Conservation (phyloP, 2,113 vertebrate genomes). For the Lycaon pictus region DNA sequence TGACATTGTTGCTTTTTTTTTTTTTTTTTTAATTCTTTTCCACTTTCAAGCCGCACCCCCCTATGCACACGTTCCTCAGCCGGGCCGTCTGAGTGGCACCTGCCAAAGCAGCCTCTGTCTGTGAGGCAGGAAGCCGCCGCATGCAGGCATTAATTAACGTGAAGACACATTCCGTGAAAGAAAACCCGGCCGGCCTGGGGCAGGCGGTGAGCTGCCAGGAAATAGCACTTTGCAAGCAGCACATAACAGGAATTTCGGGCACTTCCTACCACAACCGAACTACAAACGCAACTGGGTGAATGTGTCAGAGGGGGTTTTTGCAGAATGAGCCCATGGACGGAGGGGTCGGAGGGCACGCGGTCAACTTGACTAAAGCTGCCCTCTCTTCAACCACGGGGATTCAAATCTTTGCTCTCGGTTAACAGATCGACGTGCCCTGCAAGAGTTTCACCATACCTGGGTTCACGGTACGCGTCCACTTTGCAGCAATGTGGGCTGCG, state of each 20-base stretch:
- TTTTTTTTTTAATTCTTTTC: not conserved
- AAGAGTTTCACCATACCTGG: fast-evolving
- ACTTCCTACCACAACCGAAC: fast-evolving
- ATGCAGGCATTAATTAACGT: fast-evolving
- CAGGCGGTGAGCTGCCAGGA: not conserved
- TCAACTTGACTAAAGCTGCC: fast-evolving
- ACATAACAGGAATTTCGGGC: not conserved
- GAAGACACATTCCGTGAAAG: too few species aligned
- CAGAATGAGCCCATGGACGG: not conserved
- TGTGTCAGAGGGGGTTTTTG: fast-evolving
- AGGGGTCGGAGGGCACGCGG: fast-evolving
- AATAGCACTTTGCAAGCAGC: fast-evolving
- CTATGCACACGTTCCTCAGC: fast-evolving
- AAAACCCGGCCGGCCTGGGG: not conserved
- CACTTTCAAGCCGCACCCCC: not conserved
- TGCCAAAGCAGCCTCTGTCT: fast-evolving
- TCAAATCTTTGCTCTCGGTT: not conserved
- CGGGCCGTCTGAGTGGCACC: fast-evolving
- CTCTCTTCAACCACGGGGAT: fast-evolving
- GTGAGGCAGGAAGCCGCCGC: not conserved
- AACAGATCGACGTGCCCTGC: fast-evolving
- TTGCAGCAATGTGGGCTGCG: fast-evolving
- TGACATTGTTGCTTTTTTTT: not conserved
- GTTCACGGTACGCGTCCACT: fast-evolving
- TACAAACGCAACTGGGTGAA: fast-evolving